These are phyloP conservation scores for Aldrovandia affinis DNA, from an alignment of 2,797 vertebrate species.

Conservation along the genomic window DNA sequence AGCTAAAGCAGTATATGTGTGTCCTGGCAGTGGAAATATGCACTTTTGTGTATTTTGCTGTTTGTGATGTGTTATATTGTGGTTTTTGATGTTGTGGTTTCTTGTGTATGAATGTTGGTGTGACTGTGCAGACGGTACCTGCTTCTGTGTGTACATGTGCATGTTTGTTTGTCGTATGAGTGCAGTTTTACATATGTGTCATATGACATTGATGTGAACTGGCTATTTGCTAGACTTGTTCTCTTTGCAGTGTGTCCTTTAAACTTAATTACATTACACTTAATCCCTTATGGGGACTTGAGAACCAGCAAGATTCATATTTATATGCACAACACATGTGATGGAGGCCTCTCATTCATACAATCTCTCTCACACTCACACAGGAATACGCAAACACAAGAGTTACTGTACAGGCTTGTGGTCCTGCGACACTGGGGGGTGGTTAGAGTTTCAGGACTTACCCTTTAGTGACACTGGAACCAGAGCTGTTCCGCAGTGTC, in stretches of 20 bases:
- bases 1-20: background rate
- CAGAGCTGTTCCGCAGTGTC: slow-evolving; percentile 26
- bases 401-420: slow-evolving; percentile 20
- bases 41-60: slow-evolving; percentile 25
- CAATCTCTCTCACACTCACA: background rate
- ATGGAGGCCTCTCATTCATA: slow-evolving; percentile 13
- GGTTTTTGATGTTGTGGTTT: background rate
- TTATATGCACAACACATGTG: slow-evolving; percentile 30
- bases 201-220: slow-evolving; percentile 3
- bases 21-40: background rate
- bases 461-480: slow-evolving; percentile 28
- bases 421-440: slow-evolving; percentile 30
- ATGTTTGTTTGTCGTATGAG: slow-evolving; percentile 27
- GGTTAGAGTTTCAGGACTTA: slow-evolving; percentile 39
- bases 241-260: slow-evolving; percentile 42
- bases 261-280: slow-evolving; percentile 39
- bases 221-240: slow-evolving; percentile 29
- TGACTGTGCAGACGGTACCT: background rate
- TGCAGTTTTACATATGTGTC: background rate
- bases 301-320: slow-evolving; percentile 29
- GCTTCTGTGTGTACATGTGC: slow-evolving; percentile 21
- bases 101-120: background rate
- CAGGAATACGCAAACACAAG: background rate
- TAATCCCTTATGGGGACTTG: slow-evolving; percentile 37
- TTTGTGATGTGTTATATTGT: background rate